phyloP scores from a whole-genome alignment of 1,140 invertebrate species.

The Leptinotarsa undecemlineata region DNA sequence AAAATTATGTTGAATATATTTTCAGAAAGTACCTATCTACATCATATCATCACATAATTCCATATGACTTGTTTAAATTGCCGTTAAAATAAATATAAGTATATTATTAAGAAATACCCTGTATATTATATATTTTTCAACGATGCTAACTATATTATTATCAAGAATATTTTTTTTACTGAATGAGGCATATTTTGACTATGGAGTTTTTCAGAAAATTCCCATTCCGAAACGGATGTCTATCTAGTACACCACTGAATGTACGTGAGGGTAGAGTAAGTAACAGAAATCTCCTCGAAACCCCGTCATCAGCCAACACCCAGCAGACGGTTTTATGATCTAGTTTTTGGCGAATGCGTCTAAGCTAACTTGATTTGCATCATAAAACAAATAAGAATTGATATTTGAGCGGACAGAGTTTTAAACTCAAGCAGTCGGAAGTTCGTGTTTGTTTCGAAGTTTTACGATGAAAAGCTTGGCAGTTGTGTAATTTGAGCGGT shows the following conservation, averaged over 20 bases:
- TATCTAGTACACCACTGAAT: not conserved
- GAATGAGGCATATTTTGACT: no score
- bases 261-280: not conserved
- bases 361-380: conserved; percentile 6
- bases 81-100: no score
- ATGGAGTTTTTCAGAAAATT: no score
- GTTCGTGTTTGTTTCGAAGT: not conserved
- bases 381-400: conserved; percentile 8
- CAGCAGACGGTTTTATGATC: not conserved
- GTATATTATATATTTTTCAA: no score
- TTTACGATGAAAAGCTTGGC: not conserved
- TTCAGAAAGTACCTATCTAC: no score
- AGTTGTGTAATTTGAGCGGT: not conserved
- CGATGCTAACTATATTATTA: no score
- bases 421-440: not conserved
- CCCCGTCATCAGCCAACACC: not conserved
- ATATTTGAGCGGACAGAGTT: not conserved
- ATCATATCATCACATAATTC: no score
- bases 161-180: no score
- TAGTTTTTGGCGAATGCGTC: conserved; percentile 4
- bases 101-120: no score
- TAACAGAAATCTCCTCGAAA: not conserved
- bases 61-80: no score
- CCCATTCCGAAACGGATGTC: no score
- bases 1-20: no score